Base-by-base conservation (phyloP, 2,888 invertebrate genomes). In the Malthinus flaveolus region DNA sequence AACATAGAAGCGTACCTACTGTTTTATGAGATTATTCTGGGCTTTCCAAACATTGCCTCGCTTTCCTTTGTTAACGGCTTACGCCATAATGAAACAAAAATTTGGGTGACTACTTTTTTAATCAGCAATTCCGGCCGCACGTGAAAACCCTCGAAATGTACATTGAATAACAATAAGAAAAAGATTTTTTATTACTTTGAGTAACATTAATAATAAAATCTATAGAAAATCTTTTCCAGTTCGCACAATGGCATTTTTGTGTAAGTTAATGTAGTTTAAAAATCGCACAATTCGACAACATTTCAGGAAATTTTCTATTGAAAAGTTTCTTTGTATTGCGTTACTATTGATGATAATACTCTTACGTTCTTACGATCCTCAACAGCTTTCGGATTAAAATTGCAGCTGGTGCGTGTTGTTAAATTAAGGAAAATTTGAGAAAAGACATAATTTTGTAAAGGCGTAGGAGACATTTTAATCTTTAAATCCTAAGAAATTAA, bases 401-500 rank as follows among this genome's bases (percentile, higher is more conserved):
- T 15, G 39, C 39, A 15, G 39, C 39, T n/a, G 15, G 39, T n/a
- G 15, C 39, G 23, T 42, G 13, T 42, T 42, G 39, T 15, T 42
- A 42, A 37, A 8, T 37, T 12, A 3, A 37, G n/a, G 33, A 33
- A 9, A 33, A 37, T 8, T n/a, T 35, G 3, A 35, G 13, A 36
- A 11, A 36, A 11, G n/a, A 6, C 13, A 42, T 23, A 15, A n/a
- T 9, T 15, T 42, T 2, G 9, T 6, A 23, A 9, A n/a, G 15
- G 9, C n/a, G n/a, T n/a, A n/a, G n/a, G n/a, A 9, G n/a, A 42
- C 15, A 42, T 42, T 15, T 15, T 42, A 42, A 42, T 42, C 39
- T 42, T 23, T 31, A 45, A 34, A 49, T 32, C 46, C 49, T 54
- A 59, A 59, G 49, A 59, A 59, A 59, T 59, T 59, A 50, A 36